Evolutionary conservation across 2,797 vertebrate genomes (phyloP), one percentile per base, ranked within the genome.

Genomic region (Sebastes trivittatus): DNA sequence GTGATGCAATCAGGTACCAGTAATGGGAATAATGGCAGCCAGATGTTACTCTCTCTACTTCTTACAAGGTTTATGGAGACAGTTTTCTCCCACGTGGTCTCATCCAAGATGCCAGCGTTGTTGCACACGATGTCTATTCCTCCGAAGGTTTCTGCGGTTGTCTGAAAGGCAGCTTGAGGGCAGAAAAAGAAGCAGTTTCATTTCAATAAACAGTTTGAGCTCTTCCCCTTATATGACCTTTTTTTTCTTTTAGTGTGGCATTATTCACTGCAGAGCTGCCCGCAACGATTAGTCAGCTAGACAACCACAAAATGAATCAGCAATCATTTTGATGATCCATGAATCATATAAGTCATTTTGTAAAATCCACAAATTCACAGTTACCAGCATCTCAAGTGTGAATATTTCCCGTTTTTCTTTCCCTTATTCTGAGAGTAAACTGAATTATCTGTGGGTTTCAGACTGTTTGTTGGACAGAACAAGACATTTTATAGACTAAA

Each of bases 81-180:
- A 0, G 79, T 86, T 82, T 93, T 94, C 87, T 96, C 94, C 95
- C 94, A 96, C 10, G 29, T 0, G 0, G 1, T 30, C 85, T 96
- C 96, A 10, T 96, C 79, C 42, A 92, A 0, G 72, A 96, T 90
- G 23, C 96, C 96, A 0, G 95, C 95, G 2, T 96, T 96, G 92
- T 96, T 96, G 90, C 93, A 96, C 46, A 96, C 3, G 2, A 96
- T 93, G 87, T 96, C 94, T 0, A 96, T 66, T 42, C 65, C 89
- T 36, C 95, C 93, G 4, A 95, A 95, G 16, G 65, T 86, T 3
- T 91, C 77, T 0, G 23, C 2, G 0, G 90, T 77, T 88, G 92
- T 94, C 87, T 93, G 83, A 52, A 96, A 91, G 9, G 92, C 93
- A 70, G 87, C 96, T 96, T 20, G 4, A 64, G 5, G 46, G 5